These are phyloP conservation scores for Bergia sp. DNA, from an alignment of 92 coral and sea anemone genomes.

Conservation along the genomic window DNA sequence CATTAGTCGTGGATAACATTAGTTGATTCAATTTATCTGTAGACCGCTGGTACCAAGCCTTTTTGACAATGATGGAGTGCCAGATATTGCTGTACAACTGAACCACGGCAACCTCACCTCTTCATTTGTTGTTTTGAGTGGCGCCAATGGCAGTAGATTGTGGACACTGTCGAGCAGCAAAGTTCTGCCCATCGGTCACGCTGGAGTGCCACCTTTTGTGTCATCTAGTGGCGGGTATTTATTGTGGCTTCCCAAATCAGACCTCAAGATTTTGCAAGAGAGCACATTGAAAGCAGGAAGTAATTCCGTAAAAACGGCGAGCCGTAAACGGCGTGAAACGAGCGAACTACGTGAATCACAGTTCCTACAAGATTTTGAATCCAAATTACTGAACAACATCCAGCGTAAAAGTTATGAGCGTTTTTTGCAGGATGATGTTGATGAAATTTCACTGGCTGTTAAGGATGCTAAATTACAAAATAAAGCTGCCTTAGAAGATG, in stretches of 20 bases:
- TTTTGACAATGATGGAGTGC: constrained; percentile 46
- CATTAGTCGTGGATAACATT: not conserved
- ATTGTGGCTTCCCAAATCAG: constrained; percentile 80
- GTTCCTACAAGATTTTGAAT: not conserved
- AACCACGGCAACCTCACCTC: constrained; percentile 54
- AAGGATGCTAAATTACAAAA: not conserved
- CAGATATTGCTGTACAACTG: constrained; percentile 67
- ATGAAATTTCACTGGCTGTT: not conserved
- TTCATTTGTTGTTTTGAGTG: constrained; percentile 64
- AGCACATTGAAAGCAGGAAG: not conserved
- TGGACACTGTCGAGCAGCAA: constrained; percentile 59
- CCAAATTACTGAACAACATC: not conserved
- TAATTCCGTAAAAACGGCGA: not conserved
- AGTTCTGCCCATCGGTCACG: constrained; percentile 67
- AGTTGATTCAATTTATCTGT: not conserved
- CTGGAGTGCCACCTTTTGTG: constrained; percentile 51
- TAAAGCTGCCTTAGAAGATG: not conserved
- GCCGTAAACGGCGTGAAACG: constrained; percentile 27
- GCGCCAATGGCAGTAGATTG: constrained; percentile 57
- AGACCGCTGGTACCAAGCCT: constrained; percentile 60
- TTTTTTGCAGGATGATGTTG: not conserved
- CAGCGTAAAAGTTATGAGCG: not conserved
- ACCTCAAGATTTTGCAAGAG: constrained; percentile 40
- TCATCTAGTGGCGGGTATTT: constrained; percentile 60
- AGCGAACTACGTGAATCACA: not conserved